A percentile compares a stretch with the other conserved stretches of the same genome.
phyloP scores from a whole-genome alignment of 2,888 invertebrate genomes.

The Agrochola macilenta region DNA sequence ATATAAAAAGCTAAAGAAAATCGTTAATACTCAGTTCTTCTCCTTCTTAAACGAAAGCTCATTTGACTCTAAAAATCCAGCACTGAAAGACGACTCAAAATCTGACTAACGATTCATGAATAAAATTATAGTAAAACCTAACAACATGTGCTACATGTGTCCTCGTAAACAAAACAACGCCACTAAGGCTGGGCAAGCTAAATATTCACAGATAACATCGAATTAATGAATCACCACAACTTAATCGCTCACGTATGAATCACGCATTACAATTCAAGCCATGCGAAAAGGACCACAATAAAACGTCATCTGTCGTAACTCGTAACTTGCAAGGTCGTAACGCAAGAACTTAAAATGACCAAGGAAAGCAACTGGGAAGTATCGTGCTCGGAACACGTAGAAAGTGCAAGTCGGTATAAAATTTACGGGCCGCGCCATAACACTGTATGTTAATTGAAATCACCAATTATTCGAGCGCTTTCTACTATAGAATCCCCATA shows the following conservation, averaged over 20 bases:
- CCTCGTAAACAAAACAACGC: conserved; percentile 50
- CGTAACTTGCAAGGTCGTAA: conserved; percentile 70
- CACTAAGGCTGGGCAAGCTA: conserved; percentile 49
- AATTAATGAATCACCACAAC: conserved; percentile 75
- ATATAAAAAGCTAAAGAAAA: too few species aligned
- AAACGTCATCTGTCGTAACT: conserved; percentile 68
- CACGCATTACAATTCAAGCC: conserved; percentile 80
- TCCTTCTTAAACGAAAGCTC: background rate
- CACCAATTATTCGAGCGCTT: conserved; percentile 79
- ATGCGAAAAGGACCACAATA: conserved; percentile 76
- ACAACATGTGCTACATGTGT: conserved; percentile 31
- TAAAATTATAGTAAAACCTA: conserved; percentile 44
- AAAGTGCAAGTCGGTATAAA: conserved; percentile 85
- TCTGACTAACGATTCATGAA: background rate
- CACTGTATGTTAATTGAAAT: conserved; percentile 84
- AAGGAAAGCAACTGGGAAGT: conserved; percentile 80
- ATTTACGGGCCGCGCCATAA: conserved; percentile 79
- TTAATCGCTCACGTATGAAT: conserved; percentile 79
- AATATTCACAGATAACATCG: conserved; percentile 61
- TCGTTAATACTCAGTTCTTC: background rate
- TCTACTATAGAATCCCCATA: conserved; percentile 79
- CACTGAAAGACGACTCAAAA: conserved; percentile 26
- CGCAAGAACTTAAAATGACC: conserved; percentile 50
- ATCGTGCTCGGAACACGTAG: conserved; percentile 80
- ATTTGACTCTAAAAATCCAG: background rate